Conservation (phyloP, 2,113 vertebrate species). For the Malurus cyaneus region DNA sequence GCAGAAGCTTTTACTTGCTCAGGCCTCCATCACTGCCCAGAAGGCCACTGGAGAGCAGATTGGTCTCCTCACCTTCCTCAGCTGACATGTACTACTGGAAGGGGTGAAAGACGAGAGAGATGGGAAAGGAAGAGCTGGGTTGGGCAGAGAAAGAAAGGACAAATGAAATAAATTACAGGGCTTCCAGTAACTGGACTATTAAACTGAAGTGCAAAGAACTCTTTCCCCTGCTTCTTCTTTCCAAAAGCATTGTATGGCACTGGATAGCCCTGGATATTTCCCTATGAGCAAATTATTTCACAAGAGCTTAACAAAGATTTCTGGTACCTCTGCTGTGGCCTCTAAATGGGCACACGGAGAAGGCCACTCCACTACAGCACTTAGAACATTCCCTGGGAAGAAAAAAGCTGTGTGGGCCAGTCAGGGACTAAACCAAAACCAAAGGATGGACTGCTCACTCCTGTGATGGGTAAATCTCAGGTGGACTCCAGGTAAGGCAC, state of each 20-base stretch:
- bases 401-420: not conserved
- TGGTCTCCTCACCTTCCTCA: not conserved
- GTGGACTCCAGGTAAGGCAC: not conserved
- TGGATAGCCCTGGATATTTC: not conserved
- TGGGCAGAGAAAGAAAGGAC: not conserved
- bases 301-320: not conserved
- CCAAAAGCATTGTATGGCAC: not conserved
- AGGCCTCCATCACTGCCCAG: not conserved
- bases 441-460: not conserved
- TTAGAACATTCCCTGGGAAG: not conserved
- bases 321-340: not conserved
- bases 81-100: not conserved
- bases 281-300: not conserved
- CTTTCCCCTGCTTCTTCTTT: not conserved
- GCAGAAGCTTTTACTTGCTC: not conserved
- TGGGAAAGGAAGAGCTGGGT: not conserved
- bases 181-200: not conserved
- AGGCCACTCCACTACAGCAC: not conserved
- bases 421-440: not conserved
- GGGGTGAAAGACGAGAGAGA: not conserved
- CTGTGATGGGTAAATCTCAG: accelerated
- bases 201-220: not conserved
- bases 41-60: not conserved
- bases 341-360: not conserved
- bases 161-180: not conserved